phyloP scores from a whole-genome alignment of 2,797 vertebrate genomes.

The Jordanella pulchra region DNA sequence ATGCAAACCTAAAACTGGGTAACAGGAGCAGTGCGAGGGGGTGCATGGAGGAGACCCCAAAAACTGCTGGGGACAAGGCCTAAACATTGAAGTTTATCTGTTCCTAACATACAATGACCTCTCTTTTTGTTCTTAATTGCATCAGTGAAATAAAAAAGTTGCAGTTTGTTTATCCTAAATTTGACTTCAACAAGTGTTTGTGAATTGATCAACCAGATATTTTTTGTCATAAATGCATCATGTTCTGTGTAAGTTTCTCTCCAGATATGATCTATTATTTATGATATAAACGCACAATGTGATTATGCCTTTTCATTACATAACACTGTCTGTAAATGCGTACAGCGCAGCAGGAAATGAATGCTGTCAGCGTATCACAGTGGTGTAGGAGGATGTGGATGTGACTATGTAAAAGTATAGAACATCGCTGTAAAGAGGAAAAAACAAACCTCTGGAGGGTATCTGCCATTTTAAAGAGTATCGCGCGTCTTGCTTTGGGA shows the following conservation, averaged over 20 bases:
- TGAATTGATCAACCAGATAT: not conserved
- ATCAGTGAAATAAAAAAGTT: not conserved
- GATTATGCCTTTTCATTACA: slow-evolving; percentile 56
- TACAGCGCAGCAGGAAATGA: slow-evolving; percentile 60
- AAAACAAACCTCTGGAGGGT: slow-evolving; percentile 34
- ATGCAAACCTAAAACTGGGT: not conserved
- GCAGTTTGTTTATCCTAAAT: not conserved
- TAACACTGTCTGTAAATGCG: slow-evolving; percentile 64
- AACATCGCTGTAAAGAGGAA: slow-evolving; percentile 43
- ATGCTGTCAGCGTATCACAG: slow-evolving; percentile 54
- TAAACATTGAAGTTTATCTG: not conserved
- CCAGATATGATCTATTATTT: slow-evolving; percentile 13
- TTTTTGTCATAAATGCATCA: not conserved
- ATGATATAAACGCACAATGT: slow-evolving; percentile 8
- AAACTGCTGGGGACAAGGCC: not conserved
- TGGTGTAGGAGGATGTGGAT: slow-evolving; percentile 56
- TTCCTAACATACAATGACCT: not conserved
- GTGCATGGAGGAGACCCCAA: not conserved
- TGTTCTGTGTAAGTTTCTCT: not conserved
- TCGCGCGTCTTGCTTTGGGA: slow-evolving; percentile 19
- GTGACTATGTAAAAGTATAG: slow-evolving; percentile 67
- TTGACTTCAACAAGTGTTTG: slow-evolving; percentile 42
- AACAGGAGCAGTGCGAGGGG: not conserved
- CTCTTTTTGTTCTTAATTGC: not conserved
- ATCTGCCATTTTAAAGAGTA: slow-evolving; percentile 54